Evolutionary conservation across 2,888 invertebrate species (phyloP).

Genomic region (Marronus borbonicus): DNA sequence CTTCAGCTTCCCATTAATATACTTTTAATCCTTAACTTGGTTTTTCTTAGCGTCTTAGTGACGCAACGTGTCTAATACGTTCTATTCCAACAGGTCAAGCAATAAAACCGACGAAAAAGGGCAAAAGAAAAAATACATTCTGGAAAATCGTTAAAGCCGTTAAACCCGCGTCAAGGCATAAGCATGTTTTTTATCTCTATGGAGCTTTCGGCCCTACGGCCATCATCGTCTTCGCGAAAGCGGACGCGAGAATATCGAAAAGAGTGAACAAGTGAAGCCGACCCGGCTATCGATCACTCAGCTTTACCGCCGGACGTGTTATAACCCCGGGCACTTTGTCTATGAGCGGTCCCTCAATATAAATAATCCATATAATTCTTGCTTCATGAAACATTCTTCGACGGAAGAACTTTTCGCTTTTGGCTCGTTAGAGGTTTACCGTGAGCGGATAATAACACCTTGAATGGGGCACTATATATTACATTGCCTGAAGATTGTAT

Average conservation of each 20-base stretch:
- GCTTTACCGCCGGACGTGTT: slow-evolving; percentile 50
- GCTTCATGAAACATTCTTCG: slow-evolving; percentile 42
- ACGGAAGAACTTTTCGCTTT: not conserved
- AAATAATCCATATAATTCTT: slow-evolving; percentile 50
- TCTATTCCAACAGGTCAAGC: slow-evolving; percentile 23
- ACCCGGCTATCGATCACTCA: slow-evolving; percentile 49
- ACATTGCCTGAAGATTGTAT: no score
- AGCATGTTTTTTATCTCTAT: slow-evolving; percentile 44
- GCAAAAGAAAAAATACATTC: slow-evolving; percentile 29
- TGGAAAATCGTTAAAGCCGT: slow-evolving; percentile 40
- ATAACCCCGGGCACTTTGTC: slow-evolving; percentile 51
- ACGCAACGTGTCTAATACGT: no score
- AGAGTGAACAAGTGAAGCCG: slow-evolving; percentile 45
- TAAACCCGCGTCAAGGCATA: slow-evolving; percentile 41
- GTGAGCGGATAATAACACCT: no score
- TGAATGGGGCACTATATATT: no score
- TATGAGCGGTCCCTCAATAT: slow-evolving; percentile 47
- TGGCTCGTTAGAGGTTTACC: no score
- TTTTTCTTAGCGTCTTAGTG: no score
- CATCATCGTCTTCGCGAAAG: not conserved
- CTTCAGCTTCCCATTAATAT: no score
- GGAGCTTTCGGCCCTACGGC: slow-evolving; percentile 1
- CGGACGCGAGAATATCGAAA: not conserved
- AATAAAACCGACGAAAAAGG: not conserved
- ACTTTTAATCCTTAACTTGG: no score